phyloP scores from a whole-genome alignment of 30 jellyfish, hydroid and myxozoan species.

The Phacellophora camtschatica region DNA sequence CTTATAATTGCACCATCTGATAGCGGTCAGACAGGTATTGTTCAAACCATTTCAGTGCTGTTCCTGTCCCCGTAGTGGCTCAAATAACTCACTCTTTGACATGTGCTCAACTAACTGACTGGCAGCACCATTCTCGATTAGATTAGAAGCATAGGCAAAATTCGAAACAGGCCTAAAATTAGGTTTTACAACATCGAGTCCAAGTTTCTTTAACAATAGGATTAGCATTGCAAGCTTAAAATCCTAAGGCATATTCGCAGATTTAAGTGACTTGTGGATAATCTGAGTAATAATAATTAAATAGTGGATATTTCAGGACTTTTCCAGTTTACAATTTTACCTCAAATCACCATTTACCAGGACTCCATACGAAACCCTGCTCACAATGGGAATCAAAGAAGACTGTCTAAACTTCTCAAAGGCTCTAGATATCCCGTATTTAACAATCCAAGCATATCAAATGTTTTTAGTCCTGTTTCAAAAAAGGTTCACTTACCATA shows the following conservation, averaged over 20 bases:
- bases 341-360: no score
- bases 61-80: slow-evolving; percentile 41
- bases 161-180: slow-evolving; percentile 54
- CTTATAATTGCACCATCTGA: background rate
- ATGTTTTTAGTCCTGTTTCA: no score
- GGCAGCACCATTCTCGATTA: slow-evolving; percentile 64
- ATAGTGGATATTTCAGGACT: no score
- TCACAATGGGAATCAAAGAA: no score
- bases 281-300: slow-evolving; percentile 20
- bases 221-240: slow-evolving; percentile 55
- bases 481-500: no score
- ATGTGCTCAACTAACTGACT: slow-evolving; percentile 49
- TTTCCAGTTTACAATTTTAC: no score
- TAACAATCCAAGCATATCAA: no score
- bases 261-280: slow-evolving; percentile 55
- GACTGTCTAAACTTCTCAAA: no score
- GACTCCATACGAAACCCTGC: no score
- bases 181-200: slow-evolving; percentile 44
- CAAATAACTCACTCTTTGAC: slow-evolving; percentile 26
- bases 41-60: slow-evolving; percentile 26
- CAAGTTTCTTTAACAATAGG: slow-evolving; percentile 51
- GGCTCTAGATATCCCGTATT: no score
- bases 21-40: slow-evolving; percentile 25
- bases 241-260: slow-evolving; percentile 59
- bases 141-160: slow-evolving; percentile 41